A percentile compares a stretch with the other conserved stretches of the same genome.
Evolutionary conservation across 2,888 invertebrate genomes (phyloP).

Genomic region (Synanthedon myopaeformis): DNA sequence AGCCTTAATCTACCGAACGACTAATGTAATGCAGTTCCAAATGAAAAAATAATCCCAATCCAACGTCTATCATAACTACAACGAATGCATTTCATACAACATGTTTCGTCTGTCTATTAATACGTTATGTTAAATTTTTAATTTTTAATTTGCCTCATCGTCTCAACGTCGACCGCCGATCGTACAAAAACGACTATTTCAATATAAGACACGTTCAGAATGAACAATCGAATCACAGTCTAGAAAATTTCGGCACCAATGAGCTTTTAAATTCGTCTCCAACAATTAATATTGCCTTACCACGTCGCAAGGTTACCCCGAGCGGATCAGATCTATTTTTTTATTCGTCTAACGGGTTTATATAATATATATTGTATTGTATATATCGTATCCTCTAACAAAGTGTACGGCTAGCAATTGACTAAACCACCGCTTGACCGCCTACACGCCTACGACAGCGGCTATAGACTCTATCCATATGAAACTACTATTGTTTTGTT

Average conservation of each 20-base stretch:
- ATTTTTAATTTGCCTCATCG: slow-evolving; percentile 18
- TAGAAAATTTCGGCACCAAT: slow-evolving; percentile 68
- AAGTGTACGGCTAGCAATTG: slow-evolving; percentile 68
- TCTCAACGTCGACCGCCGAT: slow-evolving; percentile 38
- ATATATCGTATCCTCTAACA: slow-evolving; percentile 45
- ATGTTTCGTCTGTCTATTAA: slow-evolving; percentile 26
- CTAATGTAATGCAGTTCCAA: background rate
- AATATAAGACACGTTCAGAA: slow-evolving; percentile 70
- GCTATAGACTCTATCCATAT: slow-evolving; percentile 33
- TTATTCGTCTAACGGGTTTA: slow-evolving; percentile 33
- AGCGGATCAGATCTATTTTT: slow-evolving; percentile 21
- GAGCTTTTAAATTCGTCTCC: slow-evolving; percentile 67
- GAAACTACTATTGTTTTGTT: slow-evolving; percentile 29
- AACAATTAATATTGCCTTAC: slow-evolving; percentile 31
- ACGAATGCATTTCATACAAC: slow-evolving; percentile 53
- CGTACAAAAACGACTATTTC: slow-evolving; percentile 67
- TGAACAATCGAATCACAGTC: slow-evolving; percentile 70
- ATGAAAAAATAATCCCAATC: background rate
- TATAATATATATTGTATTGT: slow-evolving; percentile 34
- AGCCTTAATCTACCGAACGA: background rate
- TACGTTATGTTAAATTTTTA: slow-evolving; percentile 23
- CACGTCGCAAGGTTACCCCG: slow-evolving; percentile 31
- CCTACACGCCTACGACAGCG: slow-evolving; percentile 51
- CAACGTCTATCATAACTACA: slow-evolving; percentile 24
- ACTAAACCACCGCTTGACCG: slow-evolving; percentile 54